Conservation (phyloP, 2,113 vertebrate genomes). For the Climacteris rufus region DNA sequence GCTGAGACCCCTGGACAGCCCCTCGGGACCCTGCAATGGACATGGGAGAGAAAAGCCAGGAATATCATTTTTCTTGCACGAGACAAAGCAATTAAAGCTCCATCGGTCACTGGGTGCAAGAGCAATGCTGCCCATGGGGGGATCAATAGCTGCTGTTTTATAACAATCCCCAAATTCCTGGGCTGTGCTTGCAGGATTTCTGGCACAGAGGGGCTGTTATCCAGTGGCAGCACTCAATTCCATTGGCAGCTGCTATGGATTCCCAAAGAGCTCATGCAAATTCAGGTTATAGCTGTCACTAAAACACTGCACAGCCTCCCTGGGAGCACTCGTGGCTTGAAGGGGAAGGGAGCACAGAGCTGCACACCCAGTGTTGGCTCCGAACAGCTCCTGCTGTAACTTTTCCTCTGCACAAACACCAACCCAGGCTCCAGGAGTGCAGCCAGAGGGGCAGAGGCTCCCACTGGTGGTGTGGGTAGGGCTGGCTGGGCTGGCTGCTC, state of each 20-base stretch:
- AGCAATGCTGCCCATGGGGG: background rate
- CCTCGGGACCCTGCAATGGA: background rate
- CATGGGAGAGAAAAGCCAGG: background rate
- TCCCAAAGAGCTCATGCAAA: background rate
- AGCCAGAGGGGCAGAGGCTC: background rate
- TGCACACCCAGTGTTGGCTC: background rate
- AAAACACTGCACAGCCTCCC: background rate
- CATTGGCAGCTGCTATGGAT: background rate
- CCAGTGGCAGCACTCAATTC: background rate
- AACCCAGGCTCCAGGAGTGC: accelerated
- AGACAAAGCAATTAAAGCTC: background rate
- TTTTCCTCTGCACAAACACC: accelerated
- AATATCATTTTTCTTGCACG: background rate
- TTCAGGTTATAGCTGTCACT: background rate
- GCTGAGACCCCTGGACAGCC: background rate
- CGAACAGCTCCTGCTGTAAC: accelerated
- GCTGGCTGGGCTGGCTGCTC: background rate
- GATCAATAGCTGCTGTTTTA: slow-evolving; percentile 11
- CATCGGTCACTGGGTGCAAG: background rate
- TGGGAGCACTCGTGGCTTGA: background rate
- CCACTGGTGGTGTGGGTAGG: accelerated
- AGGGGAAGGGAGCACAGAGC: accelerated
- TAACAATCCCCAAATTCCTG: background rate
- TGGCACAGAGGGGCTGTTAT: background rate
- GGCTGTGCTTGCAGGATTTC: background rate